A percentile compares a stretch with the other conserved stretches of the same genome.
These are phyloP conservation scores for Sakesphorus luctuosus DNA, from an alignment of 2,113 vertebrate genomes.

Conservation along the genomic window DNA sequence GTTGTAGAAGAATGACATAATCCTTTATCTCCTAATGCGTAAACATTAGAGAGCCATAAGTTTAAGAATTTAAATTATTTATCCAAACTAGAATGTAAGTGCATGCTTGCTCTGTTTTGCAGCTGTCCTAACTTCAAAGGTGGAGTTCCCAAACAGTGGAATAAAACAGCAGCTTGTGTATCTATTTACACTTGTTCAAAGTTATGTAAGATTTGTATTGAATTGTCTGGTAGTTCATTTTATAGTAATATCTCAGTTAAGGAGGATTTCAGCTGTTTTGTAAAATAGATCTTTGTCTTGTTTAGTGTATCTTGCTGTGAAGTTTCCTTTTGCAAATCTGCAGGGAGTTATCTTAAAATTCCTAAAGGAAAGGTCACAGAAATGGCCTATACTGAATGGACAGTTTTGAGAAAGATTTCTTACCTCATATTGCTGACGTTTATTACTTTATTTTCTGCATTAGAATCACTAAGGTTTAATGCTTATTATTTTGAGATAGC, in stretches of 20 bases:
- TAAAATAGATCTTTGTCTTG: neutral
- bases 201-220: neutral
- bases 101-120: slow-evolving; percentile 3
- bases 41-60: neutral
- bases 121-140: neutral
- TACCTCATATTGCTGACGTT: neutral
- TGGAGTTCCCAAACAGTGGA: slow-evolving; percentile 2
- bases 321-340: neutral
- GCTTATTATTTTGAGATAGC: neutral
- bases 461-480: neutral
- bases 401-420: neutral
- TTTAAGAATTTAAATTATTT: neutral
- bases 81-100: neutral
- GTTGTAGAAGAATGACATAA: neutral
- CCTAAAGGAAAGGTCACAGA: neutral
- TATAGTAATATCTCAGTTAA: neutral
- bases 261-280: neutral
- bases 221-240: neutral
- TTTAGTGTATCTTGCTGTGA: neutral
- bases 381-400: neutral
- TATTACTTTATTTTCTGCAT: neutral
- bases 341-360: neutral
- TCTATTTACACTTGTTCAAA: slow-evolving; percentile 18
- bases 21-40: neutral
- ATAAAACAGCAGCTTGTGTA: neutral